Evolutionary conservation across 2,113 vertebrate genomes (phyloP).

Genomic region (Corythaeola cristata): DNA sequence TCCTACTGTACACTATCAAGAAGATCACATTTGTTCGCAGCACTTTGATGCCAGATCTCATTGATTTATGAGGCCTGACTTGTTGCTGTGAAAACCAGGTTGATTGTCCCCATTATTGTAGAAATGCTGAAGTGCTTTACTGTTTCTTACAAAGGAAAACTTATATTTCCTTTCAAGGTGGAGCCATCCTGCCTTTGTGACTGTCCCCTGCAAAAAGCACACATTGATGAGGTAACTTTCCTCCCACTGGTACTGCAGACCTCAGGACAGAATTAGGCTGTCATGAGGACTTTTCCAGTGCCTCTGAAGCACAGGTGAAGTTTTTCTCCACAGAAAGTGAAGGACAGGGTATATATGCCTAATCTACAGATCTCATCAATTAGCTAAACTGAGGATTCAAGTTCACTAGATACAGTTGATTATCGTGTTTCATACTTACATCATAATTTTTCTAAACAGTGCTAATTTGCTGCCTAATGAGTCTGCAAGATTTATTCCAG

Average conservation of each 20-base stretch:
- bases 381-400: not conserved
- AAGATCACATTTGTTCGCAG: not conserved
- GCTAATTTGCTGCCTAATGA: slow-evolving; percentile 32
- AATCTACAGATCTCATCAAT: not conserved
- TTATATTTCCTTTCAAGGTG: not conserved
- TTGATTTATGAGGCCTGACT: not conserved
- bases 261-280: not conserved
- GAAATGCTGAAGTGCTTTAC: not conserved
- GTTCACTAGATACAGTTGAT: not conserved
- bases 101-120: not conserved
- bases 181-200: not conserved
- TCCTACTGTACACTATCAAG: not conserved
- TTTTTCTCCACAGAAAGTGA: not conserved
- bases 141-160: not conserved
- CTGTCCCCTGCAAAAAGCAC: not conserved
- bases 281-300: not conserved
- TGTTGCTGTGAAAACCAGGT: not conserved
- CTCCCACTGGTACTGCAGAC: not conserved
- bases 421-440: not conserved
- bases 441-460: slow-evolving; percentile 3
- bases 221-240: not conserved
- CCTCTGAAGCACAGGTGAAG: not conserved
- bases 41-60: not conserved
- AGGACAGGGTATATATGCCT: not conserved
- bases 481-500: not conserved